Base-by-base conservation (phyloP, 2,888 invertebrate genomes). In the Ashinkailepas kermadecensis region DNA sequence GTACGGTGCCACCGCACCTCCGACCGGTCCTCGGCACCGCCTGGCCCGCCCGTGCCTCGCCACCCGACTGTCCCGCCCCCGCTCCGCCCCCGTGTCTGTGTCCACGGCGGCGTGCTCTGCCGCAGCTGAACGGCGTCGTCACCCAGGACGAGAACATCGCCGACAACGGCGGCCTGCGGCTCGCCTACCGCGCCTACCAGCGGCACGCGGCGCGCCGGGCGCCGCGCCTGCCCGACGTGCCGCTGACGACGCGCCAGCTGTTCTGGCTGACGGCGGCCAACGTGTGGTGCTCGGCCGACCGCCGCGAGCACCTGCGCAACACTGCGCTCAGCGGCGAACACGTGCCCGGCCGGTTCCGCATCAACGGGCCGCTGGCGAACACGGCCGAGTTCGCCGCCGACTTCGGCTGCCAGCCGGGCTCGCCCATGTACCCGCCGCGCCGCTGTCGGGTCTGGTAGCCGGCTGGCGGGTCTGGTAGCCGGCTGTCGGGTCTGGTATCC, bases 201-300 rank as follows among this genome's bases (percentile, higher is more conserved):
- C 78, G 78, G 82, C 62, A 59, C 23, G 39, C 25, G 25, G 21
- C 2, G 13, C 58, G 91, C 0, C 88, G 88, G 0, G 94, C 94
- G 85, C 88, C 89, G 0, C 89, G 89, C 80, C 88, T 95, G 62
- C 94, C 95, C 0, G 95, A 94, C 0, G 88, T 95, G 1, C 87
- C 87, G 39, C 86, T 85, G 8, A 65, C 57, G 1, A 21, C 79
- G 23, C 80, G 78, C 18, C 83, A 89, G 85, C 83, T 90, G 89
- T 94, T 95, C 89, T 95, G 94, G 94, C 88, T 95, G 85, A 92
- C 93, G 83, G 93, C 94, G 0, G 94, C 94, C 0, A 93, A 94
- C 88, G 93, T 93, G 1, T 96, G 95, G 95, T 96, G 96, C 87
- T 91, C 94, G 15, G 93, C 93, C 84, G 93, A 93, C 87, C 86